Conservation (phyloP, 92 coral and sea anemone species). For the Meandrina meandrites region DNA sequence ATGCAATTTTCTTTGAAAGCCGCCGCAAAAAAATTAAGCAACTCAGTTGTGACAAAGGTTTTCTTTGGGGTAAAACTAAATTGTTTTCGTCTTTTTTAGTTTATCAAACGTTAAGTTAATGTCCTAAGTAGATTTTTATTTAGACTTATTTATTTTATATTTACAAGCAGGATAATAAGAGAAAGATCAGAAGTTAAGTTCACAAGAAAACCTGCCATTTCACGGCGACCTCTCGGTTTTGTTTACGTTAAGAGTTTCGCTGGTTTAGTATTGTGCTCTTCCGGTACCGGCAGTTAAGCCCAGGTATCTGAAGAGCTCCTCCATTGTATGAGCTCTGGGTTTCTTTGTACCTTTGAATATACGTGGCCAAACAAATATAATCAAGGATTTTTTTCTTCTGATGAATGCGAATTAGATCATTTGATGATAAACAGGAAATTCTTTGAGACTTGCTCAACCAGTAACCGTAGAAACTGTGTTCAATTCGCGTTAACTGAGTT, state of each 20-base stretch:
- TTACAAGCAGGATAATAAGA: neutral
- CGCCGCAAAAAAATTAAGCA: neutral
- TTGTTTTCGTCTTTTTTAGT: neutral
- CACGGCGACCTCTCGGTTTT: neutral
- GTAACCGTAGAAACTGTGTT: neutral
- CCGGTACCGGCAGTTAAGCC: constrained; percentile 18
- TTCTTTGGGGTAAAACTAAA: neutral
- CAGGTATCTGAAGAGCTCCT: constrained; percentile 10
- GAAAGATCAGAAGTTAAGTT: constrained; percentile 19
- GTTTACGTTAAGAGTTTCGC: constrained; percentile 5
- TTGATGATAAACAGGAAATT: neutral
- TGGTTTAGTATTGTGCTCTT: constrained; percentile 17
- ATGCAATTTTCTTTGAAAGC: constrained; percentile 10
- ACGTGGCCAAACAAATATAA: constrained; percentile 41
- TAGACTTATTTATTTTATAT: neutral
- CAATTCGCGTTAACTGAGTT: neutral
- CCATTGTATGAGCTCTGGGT: neutral
- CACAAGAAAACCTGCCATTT: neutral
- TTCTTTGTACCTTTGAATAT: constrained; percentile 20
- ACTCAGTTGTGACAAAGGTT: neutral
- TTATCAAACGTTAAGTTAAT: neutral
- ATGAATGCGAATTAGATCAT: neutral
- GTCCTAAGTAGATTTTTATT: neutral
- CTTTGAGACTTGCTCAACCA: neutral
- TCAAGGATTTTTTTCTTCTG: neutral